phyloP scores from a whole-genome alignment of 2,113 vertebrate genomes.

The Chaetodon trifascialis region DNA sequence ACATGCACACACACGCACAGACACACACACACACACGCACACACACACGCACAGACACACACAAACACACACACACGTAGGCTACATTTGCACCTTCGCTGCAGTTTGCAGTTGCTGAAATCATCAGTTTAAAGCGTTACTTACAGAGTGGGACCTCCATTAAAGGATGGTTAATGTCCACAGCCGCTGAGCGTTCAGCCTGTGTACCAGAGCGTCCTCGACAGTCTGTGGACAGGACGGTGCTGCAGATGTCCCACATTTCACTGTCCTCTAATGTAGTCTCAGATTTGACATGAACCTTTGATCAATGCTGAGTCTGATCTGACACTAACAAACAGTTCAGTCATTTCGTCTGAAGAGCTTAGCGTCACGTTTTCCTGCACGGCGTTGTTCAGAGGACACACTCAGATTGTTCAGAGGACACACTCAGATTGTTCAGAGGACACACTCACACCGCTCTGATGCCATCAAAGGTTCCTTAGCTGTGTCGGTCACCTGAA shows the following conservation, averaged over 20 bases:
- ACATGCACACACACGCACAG: slow-evolving; percentile 8
- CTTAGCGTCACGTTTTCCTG: slow-evolving; percentile 1
- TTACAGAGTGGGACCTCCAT: slow-evolving; percentile 38
- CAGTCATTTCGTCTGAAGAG: too few species aligned
- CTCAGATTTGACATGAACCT: slow-evolving; percentile 4
- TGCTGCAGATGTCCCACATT: slow-evolving; percentile 5
- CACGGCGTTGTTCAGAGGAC: not conserved
- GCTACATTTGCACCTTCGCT: slow-evolving; percentile 13
- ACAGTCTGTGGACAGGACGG: not conserved
- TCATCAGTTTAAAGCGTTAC: slow-evolving; percentile 56
- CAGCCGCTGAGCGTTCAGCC: slow-evolving; percentile 12
- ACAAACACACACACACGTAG: too few species aligned
- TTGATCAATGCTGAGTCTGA: too few species aligned
- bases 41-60: slow-evolving; percentile 10
- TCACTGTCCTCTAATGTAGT: slow-evolving; percentile 4
- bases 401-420: too few species aligned
- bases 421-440: too few species aligned
- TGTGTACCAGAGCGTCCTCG: slow-evolving; percentile 23
- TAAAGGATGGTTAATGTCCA: slow-evolving; percentile 42
- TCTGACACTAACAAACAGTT: too few species aligned
- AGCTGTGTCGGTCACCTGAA: too few species aligned
- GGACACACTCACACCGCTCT: too few species aligned
- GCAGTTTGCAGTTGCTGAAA: slow-evolving; percentile 42
- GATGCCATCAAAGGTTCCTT: too few species aligned
- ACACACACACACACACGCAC: slow-evolving; percentile 30